phyloP scores from a whole-genome alignment of 2,888 invertebrate genomes.

The Scaptomyza polygonia region DNA sequence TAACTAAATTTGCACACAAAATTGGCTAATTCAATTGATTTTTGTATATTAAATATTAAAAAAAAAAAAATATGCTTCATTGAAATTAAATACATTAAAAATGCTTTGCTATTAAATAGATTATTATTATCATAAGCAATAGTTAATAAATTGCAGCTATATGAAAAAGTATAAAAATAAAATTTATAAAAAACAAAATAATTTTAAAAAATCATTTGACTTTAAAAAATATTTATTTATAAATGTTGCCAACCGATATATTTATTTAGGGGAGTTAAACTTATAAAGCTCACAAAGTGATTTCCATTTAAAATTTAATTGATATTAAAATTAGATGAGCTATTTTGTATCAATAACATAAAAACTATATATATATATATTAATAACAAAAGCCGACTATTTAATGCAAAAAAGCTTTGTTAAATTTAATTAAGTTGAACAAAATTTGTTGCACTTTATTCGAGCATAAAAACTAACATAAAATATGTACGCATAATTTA shows the following conservation, averaged over 20 bases:
- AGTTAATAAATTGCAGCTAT: no score
- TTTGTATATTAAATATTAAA: not conserved
- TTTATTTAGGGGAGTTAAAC: not conserved
- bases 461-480: not conserved
- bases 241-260: no score
- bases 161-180: no score
- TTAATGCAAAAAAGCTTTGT: constrained; percentile 1
- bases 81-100: not conserved
- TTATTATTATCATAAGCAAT: not conserved
- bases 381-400: not conserved
- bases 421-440: not conserved
- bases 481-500: no score
- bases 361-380: not conserved
- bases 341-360: not conserved
- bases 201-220: no score
- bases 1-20: not conserved
- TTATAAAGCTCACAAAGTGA: not conserved
- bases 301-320: not conserved
- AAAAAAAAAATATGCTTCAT: not conserved
- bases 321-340: not conserved
- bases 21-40: constrained; percentile 5
- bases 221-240: no score
- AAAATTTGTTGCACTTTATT: not conserved
- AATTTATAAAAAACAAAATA: not conserved
- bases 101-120: not conserved